Evolutionary conservation across 2,797 vertebrate species (phyloP).

Genomic region (Platalea minor): DNA sequence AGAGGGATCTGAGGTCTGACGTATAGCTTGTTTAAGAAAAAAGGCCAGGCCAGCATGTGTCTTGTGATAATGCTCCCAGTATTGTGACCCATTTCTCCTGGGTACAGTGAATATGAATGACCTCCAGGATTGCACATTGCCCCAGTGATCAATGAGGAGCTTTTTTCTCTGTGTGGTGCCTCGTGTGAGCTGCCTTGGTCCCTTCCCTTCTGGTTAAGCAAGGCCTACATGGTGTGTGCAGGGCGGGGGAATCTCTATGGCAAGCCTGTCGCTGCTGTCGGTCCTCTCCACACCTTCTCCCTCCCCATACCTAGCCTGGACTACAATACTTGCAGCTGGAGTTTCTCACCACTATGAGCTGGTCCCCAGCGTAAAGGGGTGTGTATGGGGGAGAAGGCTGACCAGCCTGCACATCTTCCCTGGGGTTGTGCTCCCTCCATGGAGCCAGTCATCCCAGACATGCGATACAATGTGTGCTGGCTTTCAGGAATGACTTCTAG

Average conservation of each 20-base stretch:
- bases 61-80: background rate
- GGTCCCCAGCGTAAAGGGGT: background rate
- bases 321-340: background rate
- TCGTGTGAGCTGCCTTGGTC: background rate
- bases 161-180: background rate
- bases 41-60: background rate
- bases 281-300: background rate
- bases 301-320: background rate
- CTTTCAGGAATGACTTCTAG: background rate
- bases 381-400: background rate
- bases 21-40: background rate
- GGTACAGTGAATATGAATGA: background rate
- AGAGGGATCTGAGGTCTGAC: background rate
- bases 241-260: background rate
- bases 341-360: background rate
- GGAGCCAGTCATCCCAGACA: background rate
- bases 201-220: background rate
- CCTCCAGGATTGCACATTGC: background rate
- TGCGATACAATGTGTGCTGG: background rate
- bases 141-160: background rate
- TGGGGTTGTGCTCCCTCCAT: background rate
- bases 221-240: background rate
- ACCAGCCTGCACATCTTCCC: background rate
- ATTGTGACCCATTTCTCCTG: background rate
- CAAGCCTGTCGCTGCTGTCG: fast-evolving